phyloP scores from a whole-genome alignment of 2,113 vertebrate species.

The Anoura caudifer region DNA sequence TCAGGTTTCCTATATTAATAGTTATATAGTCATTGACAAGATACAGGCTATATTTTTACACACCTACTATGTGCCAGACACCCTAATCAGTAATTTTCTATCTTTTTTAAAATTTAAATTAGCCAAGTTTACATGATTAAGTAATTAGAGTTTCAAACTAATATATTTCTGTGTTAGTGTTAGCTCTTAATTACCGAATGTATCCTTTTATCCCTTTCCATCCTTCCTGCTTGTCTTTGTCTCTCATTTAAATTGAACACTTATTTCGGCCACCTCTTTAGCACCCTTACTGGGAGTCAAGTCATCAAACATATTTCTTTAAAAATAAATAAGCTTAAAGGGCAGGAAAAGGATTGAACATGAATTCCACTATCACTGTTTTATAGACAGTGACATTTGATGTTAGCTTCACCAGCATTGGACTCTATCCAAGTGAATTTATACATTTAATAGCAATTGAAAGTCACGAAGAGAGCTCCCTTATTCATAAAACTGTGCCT shows the following conservation, averaged over 20 bases:
- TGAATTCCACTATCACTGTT: background rate
- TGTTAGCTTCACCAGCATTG: background rate
- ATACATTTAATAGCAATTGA: background rate
- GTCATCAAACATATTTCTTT: background rate
- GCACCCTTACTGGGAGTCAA: background rate
- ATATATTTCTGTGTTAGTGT: background rate
- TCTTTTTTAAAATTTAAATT: conserved; percentile 38
- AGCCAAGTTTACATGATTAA: background rate
- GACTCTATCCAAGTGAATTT: background rate
- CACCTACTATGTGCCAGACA: background rate
- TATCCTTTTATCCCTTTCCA: background rate
- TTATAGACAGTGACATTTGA: background rate
- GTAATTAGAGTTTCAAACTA: background rate
- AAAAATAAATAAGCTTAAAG: background rate
- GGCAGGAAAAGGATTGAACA: background rate
- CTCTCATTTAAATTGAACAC: background rate
- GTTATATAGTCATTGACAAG: background rate
- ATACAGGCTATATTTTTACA: background rate
- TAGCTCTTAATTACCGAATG: conserved; percentile 1
- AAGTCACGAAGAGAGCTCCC: background rate
- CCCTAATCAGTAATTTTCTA: background rate
- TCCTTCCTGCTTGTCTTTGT: background rate
- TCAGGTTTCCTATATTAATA: background rate
- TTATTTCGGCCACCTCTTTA: background rate
- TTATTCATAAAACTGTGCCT: background rate